phyloP scores from a whole-genome alignment of 2,113 vertebrate genomes.

The Carlito syrichta region DNA sequence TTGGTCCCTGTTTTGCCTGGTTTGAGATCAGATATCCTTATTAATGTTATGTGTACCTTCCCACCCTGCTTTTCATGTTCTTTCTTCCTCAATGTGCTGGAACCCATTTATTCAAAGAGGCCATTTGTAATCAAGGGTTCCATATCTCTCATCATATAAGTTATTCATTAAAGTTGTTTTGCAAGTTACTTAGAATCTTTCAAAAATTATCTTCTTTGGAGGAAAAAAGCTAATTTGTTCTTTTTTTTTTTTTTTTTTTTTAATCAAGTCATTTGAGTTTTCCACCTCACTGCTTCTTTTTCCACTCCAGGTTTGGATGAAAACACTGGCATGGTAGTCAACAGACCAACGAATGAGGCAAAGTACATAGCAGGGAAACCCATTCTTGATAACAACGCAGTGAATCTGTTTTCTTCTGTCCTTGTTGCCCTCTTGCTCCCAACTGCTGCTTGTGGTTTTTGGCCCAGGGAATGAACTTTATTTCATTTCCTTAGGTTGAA shows the following conservation, averaged over 20 bases:
- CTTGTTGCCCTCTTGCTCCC: slow-evolving; percentile 91
- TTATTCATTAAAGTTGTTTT: neutral
- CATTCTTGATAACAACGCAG: slow-evolving; percentile 95
- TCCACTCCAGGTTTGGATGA: slow-evolving; percentile 89
- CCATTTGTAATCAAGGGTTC: neutral
- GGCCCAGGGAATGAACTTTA: slow-evolving; percentile 85
- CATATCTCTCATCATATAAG: neutral
- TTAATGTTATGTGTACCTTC: too few species aligned
- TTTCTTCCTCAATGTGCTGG: neutral
- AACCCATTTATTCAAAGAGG: neutral
- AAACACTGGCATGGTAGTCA: slow-evolving; percentile 90
- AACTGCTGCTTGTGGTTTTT: slow-evolving; percentile 88
- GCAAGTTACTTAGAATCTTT: neutral
- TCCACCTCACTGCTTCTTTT: slow-evolving; percentile 12
- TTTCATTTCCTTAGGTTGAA: neutral
- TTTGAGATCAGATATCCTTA: too few species aligned
- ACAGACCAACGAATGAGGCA: slow-evolving; percentile 82
- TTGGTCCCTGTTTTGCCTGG: too few species aligned
- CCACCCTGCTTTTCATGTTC: slow-evolving; percentile 1
- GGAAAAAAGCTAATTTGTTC: neutral
- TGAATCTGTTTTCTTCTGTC: slow-evolving; percentile 96
- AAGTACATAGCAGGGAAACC: slow-evolving; percentile 92
- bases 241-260: neutral
- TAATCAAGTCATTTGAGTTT: slow-evolving; percentile 31
- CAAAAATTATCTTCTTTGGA: neutral